Percentiles rank a stretch among this genome's conserved stretches.
phyloP scores from a whole-genome alignment of 1,140 invertebrate species.

The Linepithema humile region DNA sequence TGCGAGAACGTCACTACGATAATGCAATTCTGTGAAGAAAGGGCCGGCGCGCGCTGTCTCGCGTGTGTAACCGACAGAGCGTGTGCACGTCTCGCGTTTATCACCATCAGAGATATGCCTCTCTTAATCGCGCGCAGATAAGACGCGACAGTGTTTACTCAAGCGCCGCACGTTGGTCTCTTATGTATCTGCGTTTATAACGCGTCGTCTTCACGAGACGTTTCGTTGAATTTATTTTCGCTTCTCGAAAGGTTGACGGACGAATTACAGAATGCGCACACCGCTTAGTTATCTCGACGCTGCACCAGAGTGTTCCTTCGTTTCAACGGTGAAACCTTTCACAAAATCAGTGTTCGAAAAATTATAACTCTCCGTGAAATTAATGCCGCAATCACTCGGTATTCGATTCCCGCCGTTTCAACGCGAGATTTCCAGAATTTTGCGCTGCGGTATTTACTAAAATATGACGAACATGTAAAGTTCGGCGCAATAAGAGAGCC shows the following conservation, averaged over 20 bases:
- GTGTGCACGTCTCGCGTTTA: slow-evolving; percentile 17
- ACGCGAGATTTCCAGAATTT: not conserved
- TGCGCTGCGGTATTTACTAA: not conserved
- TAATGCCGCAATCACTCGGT: not conserved
- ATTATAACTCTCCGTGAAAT: not conserved
- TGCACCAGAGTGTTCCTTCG: not conserved
- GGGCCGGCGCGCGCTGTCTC: not conserved
- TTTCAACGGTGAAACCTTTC: too few species aligned
- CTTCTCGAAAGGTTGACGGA: not conserved
- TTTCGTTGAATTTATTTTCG: not conserved
- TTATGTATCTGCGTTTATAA: not conserved
- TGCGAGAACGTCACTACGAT: not conserved
- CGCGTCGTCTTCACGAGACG: not conserved
- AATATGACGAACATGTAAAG: not conserved
- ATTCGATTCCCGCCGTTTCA: not conserved
- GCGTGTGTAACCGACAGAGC: not conserved
- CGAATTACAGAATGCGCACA: not conserved
- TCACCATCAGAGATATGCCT: slow-evolving; percentile 28
- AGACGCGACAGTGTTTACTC: slow-evolving; percentile 31
- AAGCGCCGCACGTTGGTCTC: not conserved
- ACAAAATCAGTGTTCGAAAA: too few species aligned
- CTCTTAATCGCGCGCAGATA: slow-evolving; percentile 42
- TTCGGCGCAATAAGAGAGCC: not conserved
- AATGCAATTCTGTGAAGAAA: not conserved
- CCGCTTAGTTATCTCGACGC: not conserved